A percentile compares a stretch with the other conserved stretches of the same genome.
Evolutionary conservation across 2,888 invertebrate genomes (phyloP).

Genomic region (Nephrotoma appendiculata): DNA sequence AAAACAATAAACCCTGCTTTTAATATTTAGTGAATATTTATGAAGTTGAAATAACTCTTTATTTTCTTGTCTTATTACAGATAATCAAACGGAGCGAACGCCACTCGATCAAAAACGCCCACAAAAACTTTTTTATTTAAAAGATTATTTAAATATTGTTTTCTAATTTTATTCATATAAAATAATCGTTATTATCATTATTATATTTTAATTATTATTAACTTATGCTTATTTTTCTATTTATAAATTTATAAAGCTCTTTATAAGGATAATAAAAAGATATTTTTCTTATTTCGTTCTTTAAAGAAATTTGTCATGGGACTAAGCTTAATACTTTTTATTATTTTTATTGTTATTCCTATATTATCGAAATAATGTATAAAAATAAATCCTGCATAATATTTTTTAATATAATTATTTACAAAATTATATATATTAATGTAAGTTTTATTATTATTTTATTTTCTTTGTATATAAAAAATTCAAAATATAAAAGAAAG

Average conservation of each 20-base stretch:
- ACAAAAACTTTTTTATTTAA: neutral
- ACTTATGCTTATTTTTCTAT: neutral
- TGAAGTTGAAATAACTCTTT: neutral
- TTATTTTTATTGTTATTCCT: neutral
- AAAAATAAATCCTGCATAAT: neutral
- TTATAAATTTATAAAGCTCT: neutral
- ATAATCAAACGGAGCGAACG: slow-evolving; percentile 1
- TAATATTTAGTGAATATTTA: too few species aligned
- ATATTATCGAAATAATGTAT: neutral
- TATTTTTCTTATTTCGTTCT: neutral
- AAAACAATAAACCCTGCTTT: too few species aligned
- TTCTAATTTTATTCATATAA: neutral
- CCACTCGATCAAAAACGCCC: slow-evolving; percentile 1
- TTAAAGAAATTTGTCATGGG: neutral
- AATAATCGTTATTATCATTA: neutral
- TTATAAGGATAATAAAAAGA: neutral
- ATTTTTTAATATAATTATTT: neutral
- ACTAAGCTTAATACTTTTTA: neutral
- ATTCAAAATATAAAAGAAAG: neutral
- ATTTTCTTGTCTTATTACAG: neutral
- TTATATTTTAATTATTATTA: neutral
- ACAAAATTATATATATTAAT: neutral
- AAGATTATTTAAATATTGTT: slow-evolving; percentile 5
- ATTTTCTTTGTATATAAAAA: neutral
- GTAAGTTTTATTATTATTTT: neutral